phyloP scores from a whole-genome alignment of 2,113 vertebrate genomes.

The Hiodon alosoides region DNA sequence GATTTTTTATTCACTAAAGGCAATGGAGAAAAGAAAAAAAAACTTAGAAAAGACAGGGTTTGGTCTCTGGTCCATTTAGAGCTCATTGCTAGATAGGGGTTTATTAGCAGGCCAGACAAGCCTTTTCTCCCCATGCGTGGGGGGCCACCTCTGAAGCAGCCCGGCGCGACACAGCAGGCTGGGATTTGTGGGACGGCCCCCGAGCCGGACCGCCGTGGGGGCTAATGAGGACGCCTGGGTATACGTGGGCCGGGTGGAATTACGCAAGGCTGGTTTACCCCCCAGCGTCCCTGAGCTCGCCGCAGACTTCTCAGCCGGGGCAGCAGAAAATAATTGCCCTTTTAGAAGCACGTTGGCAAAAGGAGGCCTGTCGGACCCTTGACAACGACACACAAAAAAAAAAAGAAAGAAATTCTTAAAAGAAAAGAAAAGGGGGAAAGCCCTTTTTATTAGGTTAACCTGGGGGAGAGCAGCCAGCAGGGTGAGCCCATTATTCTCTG shows the following conservation, averaged over 20 bases:
- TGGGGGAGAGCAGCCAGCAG: not conserved
- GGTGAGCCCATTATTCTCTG: not conserved
- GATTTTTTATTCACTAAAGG: no score
- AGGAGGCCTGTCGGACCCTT: constrained; percentile 20
- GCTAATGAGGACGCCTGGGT: constrained; percentile 30
- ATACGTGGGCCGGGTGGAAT: not conserved
- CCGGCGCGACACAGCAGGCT: not conserved
- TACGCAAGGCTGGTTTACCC: not conserved
- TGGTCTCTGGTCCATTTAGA: not conserved
- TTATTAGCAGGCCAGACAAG: not conserved
- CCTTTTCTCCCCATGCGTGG: not conserved
- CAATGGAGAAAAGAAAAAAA: no score
- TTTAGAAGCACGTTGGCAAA: constrained; percentile 29
- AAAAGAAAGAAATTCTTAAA: constrained; percentile 5
- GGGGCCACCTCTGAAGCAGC: not conserved
- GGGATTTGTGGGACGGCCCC: not conserved
- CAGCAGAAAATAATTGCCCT: constrained; percentile 37
- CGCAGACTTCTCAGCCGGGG: constrained; percentile 21
- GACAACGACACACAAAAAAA: constrained; percentile 18
- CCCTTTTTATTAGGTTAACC: constrained; percentile 18
- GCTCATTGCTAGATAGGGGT: not conserved
- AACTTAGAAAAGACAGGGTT: no score
- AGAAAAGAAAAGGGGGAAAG: constrained; percentile 25
- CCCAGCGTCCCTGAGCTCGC: not conserved
- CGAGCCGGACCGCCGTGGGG: not conserved